Evolutionary conservation across 2,888 invertebrate genomes (phyloP), one percentile per base, ranked within the genome.

Genomic region (Erebia aethiops): DNA sequence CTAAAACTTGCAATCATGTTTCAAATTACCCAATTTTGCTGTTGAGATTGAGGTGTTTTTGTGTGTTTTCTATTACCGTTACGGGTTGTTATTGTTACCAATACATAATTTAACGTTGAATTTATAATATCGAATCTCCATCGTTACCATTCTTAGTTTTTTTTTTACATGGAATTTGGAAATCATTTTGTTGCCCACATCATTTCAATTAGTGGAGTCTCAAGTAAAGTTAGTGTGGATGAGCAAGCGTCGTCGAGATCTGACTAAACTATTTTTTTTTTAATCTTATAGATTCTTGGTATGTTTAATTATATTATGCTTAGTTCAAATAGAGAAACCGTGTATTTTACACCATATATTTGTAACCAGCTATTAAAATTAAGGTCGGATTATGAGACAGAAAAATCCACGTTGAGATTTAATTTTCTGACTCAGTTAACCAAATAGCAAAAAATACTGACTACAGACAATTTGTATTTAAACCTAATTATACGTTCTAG

Each of bases 21-120:
- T 83, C 76, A 84, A 87, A 87, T 89, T 88, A 82, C 84, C 81
- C 84, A 87, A 89, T 86, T 86, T 82, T 82, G 75, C 79, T 84
- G 81, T 82, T 68, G 54, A 41, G 21, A 56, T 66, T 57, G 66
- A 43, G 43, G 43, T 56, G 66, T 66, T 66, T 66, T 66, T 66
- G 54, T 57, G 41, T 41, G 41, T 41, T 41, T 64, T 51, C 16
- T 52, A 54, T 52, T 41, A 16, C 35, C 64, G 64, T 64, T 41
- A 64, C 64, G 35, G 21, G 62, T 14, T 62, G 46, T 49, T 49
- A 14, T 21, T 62, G 46, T 26, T 49, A 21, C 49, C 21, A 49
- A 62, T 49, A 14, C 62, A 49, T 62, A 49, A 62, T 62, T 62
- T 49, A 21, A 21, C 16, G 46, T 49, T 41, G 41, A 43, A 16